Evolutionary conservation across 2,797 vertebrate species (phyloP), one percentile per base, ranked within the genome.

Genomic region (Pipistrellus nathusii): DNA sequence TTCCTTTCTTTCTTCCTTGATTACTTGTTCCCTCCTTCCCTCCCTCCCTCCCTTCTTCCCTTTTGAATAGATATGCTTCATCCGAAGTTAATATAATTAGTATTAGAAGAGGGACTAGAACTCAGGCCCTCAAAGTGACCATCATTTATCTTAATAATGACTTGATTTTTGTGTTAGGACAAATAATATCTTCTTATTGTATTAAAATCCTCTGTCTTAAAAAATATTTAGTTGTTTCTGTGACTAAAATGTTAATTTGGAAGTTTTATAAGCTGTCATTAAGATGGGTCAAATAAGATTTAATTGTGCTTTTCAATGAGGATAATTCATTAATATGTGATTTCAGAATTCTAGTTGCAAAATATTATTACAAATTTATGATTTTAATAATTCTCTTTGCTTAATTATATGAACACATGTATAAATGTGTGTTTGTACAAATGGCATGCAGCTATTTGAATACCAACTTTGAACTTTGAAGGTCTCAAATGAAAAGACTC

Each of bases 191-290:
- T 21, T 89, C 30, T 75, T 64, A 18, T 73, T 57, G 18, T 32
- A 44, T 80, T 75, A 64, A 83, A 91, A 35, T 32, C 30, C 20
- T 77, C 11, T 86, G 4, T 92, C 48, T 92, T 88, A 10, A 6
- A 72, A 88, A 86, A 35, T 80, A 30, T 38, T 53, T 15, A 73
- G 46, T 80, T 93, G 12, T 83, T 75, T 85, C 69, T 68, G 23
- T 62, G 66, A 83, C 8, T 93, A 84, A 75, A 93, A 57, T 81
- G 92, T 92, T 78, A 86, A 72, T 44, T 92, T 90, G 35, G 35
- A 68, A 91, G 69, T 83, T 27, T 95, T 46, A 17, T 71, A 69
- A 88, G 51, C 53, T 87, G 11, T 84, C n/a, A 73, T 35, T 86
- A 85, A 91, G 32, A 62, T 81, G 32, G 12, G 20, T 80, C 62